Percentiles rank a stretch among this genome's conserved stretches.
These are phyloP conservation scores for Drosophila monieri DNA, from an alignment of 2,888 invertebrate genomes.

Conservation along the genomic window DNA sequence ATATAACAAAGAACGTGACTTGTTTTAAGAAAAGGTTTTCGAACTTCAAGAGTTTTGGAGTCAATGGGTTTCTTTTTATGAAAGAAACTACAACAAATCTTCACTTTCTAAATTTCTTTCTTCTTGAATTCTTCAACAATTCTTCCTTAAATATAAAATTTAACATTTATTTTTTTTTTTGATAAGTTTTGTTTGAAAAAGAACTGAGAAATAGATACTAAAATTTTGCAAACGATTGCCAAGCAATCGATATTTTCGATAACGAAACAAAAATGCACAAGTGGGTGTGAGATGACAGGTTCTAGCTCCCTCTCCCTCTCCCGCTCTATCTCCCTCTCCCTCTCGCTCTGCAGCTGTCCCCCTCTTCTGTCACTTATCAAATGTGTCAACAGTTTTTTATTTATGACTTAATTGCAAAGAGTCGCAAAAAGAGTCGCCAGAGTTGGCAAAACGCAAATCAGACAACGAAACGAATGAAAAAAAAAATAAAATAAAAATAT, in stretches of 20 bases:
- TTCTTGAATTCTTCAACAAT: no score
- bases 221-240: slow-evolving; percentile 7
- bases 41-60: slow-evolving; percentile 14
- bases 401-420: slow-evolving; percentile 78
- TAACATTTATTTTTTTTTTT: neutral
- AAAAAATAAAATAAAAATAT: slow-evolving; percentile 10
- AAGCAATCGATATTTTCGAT: slow-evolving; percentile 18
- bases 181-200: neutral
- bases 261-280: slow-evolving; percentile 1
- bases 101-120: no score
- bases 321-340: neutral
- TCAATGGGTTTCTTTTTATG: slow-evolving; percentile 14
- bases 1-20: slow-evolving; percentile 23
- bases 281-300: slow-evolving; percentile 44
- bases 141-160: neutral
- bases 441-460: slow-evolving; percentile 68
- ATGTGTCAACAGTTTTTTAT: slow-evolving; percentile 73
- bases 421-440: slow-evolving; percentile 70
- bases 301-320: slow-evolving; percentile 3
- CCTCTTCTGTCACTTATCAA: slow-evolving; percentile 58
- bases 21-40: slow-evolving; percentile 18
- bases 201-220: slow-evolving; percentile 2
- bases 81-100: neutral
- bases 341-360: neutral
- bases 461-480: slow-evolving; percentile 41